Evolutionary conservation across 1,140 invertebrate genomes (phyloP).

Genomic region (Drosophila rufa): DNA sequence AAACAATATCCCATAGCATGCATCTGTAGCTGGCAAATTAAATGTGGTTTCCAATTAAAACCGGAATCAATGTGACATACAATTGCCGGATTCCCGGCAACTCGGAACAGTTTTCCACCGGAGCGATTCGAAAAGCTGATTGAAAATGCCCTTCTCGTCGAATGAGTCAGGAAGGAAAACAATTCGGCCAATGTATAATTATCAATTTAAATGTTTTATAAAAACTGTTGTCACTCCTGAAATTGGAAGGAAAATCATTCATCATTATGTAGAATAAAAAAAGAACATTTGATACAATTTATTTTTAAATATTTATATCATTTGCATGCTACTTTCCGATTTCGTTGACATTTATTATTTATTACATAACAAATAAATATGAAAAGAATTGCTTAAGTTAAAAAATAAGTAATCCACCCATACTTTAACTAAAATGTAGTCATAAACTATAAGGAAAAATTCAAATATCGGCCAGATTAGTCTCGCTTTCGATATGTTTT

Average conservation of each 20-base stretch:
- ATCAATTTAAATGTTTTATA: conserved; percentile 21
- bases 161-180: conserved; percentile 26
- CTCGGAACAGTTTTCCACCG: conserved; percentile 2
- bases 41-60: conserved; percentile 71
- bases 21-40: conserved; percentile 52
- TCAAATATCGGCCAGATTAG: background rate
- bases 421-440: background rate
- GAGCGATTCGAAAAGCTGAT: conserved; percentile 30
- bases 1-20: conserved; percentile 38
- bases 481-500: conserved; percentile 8
- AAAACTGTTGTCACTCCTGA: background rate
- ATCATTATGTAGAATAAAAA: no score
- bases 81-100: conserved; percentile 26
- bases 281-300: no score
- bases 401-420: no score
- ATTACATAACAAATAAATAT: background rate
- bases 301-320: background rate
- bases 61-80: conserved; percentile 47
- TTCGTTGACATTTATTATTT: background rate
- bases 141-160: conserved; percentile 29
- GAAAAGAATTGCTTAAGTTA: accelerated
- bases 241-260: background rate
- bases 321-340: background rate
- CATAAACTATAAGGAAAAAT: background rate
- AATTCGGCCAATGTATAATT: conserved; percentile 35